phyloP scores from a whole-genome alignment of 2,888 invertebrate genomes.

The Dynastes maya region DNA sequence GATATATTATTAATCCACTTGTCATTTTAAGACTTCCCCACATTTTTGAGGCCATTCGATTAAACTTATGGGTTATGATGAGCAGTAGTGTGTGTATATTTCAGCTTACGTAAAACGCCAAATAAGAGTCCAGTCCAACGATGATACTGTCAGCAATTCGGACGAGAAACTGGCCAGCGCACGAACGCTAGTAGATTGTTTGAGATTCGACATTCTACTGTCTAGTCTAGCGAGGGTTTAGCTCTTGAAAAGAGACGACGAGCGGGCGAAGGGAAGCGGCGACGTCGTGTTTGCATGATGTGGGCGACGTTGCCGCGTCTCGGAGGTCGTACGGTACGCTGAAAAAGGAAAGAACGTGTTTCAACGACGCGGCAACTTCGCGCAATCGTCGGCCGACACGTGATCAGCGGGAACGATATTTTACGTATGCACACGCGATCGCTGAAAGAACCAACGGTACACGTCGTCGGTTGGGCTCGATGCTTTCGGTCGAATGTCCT shows the following conservation, averaged over 20 bases:
- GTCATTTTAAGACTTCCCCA: too few relatives aligned
- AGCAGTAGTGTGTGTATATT: too few relatives aligned
- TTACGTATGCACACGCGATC: conserved; percentile 5
- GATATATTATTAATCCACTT: too few relatives aligned
- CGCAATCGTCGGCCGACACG: conserved; percentile 11
- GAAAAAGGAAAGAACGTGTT: conserved; percentile 27
- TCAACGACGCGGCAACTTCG: not conserved
- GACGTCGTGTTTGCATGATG: conserved; percentile 14
- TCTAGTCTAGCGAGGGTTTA: not conserved
- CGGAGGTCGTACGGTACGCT: conserved; percentile 21
- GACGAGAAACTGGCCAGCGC: not conserved
- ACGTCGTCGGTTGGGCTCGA: not conserved
- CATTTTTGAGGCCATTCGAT: too few relatives aligned
- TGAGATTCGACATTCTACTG: too few relatives aligned
- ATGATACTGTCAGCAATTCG: not conserved
- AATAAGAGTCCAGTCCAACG: too few relatives aligned
- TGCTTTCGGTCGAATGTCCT: too few relatives aligned
- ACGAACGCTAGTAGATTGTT: not conserved
- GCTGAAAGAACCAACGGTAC: conserved; percentile 5
- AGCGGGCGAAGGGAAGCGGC: not conserved
- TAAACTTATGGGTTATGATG: too few relatives aligned
- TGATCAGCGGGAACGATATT: conserved; percentile 21
- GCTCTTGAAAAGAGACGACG: not conserved
- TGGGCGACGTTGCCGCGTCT: conserved; percentile 14
- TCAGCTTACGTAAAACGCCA: too few relatives aligned